A percentile compares a stretch with the other conserved stretches of the same genome.
These are phyloP conservation scores for Crotalus horridus DNA, from an alignment of 2,113 vertebrate species.

Conservation along the genomic window DNA sequence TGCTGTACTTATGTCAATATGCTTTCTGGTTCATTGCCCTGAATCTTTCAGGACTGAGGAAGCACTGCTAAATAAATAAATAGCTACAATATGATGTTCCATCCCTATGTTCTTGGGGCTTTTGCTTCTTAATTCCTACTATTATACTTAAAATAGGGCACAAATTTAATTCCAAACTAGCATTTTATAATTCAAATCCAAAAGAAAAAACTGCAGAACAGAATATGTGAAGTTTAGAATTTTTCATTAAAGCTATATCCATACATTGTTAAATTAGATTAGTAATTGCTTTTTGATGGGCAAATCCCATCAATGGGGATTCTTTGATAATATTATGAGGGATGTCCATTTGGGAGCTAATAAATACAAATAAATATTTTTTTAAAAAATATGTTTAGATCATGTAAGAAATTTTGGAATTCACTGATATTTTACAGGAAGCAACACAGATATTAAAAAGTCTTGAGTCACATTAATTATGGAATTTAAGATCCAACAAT, in stretches of 20 bases:
- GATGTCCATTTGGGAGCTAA: background rate
- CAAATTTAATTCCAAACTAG: background rate
- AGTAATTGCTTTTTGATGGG: background rate
- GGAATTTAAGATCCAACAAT: background rate
- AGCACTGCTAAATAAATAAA: background rate
- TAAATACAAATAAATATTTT: background rate
- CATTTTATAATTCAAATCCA: background rate
- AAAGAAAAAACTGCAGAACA: background rate
- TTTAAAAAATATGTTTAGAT: background rate
- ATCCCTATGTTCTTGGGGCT: background rate
- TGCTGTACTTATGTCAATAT: background rate
- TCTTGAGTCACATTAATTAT: background rate
- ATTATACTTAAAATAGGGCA: background rate
- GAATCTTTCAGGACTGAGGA: background rate
- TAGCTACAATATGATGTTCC: too few species aligned
- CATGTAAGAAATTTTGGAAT: background rate
- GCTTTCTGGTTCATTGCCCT: background rate
- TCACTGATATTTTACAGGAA: background rate
- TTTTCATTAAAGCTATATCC: background rate
- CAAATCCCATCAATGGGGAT: background rate
- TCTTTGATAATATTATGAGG: background rate
- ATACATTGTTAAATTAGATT: background rate
- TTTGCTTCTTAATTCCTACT: background rate
- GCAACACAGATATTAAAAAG: background rate
- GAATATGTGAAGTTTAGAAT: background rate